Conservation (phyloP, 1,140 invertebrate species). For the Trichoplusia ni region DNA sequence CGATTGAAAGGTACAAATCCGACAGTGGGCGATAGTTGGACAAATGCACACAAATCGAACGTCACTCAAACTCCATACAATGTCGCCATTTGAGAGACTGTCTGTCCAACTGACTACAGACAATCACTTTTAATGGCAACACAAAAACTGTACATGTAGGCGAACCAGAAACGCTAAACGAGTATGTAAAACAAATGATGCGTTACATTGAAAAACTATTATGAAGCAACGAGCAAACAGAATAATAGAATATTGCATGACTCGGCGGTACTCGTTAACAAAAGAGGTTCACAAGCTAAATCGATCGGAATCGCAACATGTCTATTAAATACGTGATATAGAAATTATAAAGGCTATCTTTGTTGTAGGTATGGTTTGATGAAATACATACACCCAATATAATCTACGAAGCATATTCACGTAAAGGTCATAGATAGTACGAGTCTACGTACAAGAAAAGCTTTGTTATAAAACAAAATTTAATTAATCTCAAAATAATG, state of each 20-base stretch:
- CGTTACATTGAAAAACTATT: background rate
- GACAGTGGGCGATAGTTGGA: slow-evolving; percentile 41
- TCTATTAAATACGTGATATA: background rate
- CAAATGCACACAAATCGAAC: slow-evolving; percentile 42
- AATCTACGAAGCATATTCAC: too few species aligned
- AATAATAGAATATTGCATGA: background rate
- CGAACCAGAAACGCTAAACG: slow-evolving; percentile 33
- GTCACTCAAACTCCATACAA: slow-evolving; percentile 32
- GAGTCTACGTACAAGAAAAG: too few species aligned
- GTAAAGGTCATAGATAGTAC: too few species aligned
- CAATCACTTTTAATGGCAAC: slow-evolving; percentile 38
- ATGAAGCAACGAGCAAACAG: slow-evolving; percentile 2
- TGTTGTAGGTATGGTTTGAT: too few species aligned
- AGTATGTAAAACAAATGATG: slow-evolving; percentile 16
- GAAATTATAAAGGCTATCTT: background rate
- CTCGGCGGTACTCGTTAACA: background rate
- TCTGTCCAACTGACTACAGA: slow-evolving; percentile 39
- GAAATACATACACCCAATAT: too few species aligned
- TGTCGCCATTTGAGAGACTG: slow-evolving; percentile 37
- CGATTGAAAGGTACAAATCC: slow-evolving; percentile 31
- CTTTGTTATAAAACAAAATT: slow-evolving; percentile 16
- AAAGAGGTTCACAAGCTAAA: slow-evolving; percentile 2
- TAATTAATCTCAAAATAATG: slow-evolving; percentile 17
- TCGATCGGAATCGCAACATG: background rate
- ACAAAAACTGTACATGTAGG: slow-evolving; percentile 42